Evolutionary conservation across 2,888 invertebrate genomes (phyloP).

Genomic region (Caenorhabditis japonica): DNA sequence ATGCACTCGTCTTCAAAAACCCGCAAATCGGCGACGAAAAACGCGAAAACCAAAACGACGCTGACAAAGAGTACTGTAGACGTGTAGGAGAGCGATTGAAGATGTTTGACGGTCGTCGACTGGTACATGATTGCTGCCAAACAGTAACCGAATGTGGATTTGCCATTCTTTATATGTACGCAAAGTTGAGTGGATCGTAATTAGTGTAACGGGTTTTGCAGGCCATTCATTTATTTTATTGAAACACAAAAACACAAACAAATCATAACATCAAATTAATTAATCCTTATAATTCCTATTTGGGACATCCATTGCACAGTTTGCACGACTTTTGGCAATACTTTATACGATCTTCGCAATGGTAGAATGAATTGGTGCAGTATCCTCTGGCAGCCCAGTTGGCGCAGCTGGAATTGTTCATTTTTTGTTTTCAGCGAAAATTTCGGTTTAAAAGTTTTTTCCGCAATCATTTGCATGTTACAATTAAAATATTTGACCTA

Average conservation of each 20-base stretch:
- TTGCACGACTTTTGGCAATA: constrained; percentile 22
- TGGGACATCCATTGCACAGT: constrained; percentile 14
- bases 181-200: no score
- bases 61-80: constrained; percentile 24
- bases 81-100: constrained; percentile 19
- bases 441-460: background rate
- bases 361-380: constrained; percentile 16
- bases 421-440: background rate
- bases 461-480: background rate
- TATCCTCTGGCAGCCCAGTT: constrained; percentile 10
- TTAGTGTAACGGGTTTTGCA: no score
- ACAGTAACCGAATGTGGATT: no score
- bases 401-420: constrained; percentile 12
- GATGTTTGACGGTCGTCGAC: background rate
- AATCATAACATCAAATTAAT: no score
- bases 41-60: constrained; percentile 4
- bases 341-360: constrained; percentile 7
- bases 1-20: constrained; percentile 18
- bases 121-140: no score
- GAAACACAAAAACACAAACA: no score
- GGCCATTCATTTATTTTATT: no score
- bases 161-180: no score
- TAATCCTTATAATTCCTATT: no score
- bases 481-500: no score
- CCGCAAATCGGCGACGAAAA: constrained; percentile 19